phyloP scores from a whole-genome alignment of 2,888 invertebrate species.

The Hirtodrosophila duncani region DNA sequence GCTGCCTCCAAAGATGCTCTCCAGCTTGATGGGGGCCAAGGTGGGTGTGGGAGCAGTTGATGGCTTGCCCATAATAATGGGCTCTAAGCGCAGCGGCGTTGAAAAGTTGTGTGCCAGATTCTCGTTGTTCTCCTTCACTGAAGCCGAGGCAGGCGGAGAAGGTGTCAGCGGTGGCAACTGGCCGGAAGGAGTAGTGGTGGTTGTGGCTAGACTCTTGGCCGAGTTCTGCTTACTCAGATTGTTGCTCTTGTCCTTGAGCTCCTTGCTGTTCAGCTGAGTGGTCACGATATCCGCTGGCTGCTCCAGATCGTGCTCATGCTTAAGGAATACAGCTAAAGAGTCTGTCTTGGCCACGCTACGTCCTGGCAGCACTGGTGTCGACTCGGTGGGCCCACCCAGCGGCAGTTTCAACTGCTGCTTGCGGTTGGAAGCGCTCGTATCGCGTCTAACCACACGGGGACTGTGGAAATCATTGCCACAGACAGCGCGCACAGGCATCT shows the following conservation, averaged over 20 bases:
- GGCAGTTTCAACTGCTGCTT: constrained; percentile 68
- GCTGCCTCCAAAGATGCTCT: constrained; percentile 46
- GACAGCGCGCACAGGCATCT: constrained; percentile 78
- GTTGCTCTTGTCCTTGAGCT: constrained; percentile 78
- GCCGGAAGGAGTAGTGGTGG: constrained; percentile 25
- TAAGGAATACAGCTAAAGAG: constrained; percentile 77
- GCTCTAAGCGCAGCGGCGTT: constrained; percentile 53
- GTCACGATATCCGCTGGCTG: constrained; percentile 46
- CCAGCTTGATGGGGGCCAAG: constrained; percentile 53
- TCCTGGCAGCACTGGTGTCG: constrained; percentile 8
- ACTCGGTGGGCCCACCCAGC: constrained; percentile 8
- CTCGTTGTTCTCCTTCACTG: constrained; percentile 45
- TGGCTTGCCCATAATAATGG: constrained; percentile 32
- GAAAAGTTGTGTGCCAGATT: constrained; percentile 27
- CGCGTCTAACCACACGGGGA: constrained; percentile 75
- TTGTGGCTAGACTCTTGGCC: constrained; percentile 62
- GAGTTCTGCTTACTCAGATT: constrained; percentile 77
- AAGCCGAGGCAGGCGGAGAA: constrained; percentile 6
- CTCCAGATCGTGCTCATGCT: constrained; percentile 77
- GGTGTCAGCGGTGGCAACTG: constrained; percentile 51
- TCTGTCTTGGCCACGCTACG: constrained; percentile 76
- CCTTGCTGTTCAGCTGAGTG: constrained; percentile 56
- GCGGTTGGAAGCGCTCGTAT: constrained; percentile 73
- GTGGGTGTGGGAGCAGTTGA: constrained; percentile 8
- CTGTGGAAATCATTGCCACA: constrained; percentile 77